These are phyloP conservation scores for Callipepla californica DNA, from an alignment of 2,113 vertebrate genomes.

Conservation along the genomic window DNA sequence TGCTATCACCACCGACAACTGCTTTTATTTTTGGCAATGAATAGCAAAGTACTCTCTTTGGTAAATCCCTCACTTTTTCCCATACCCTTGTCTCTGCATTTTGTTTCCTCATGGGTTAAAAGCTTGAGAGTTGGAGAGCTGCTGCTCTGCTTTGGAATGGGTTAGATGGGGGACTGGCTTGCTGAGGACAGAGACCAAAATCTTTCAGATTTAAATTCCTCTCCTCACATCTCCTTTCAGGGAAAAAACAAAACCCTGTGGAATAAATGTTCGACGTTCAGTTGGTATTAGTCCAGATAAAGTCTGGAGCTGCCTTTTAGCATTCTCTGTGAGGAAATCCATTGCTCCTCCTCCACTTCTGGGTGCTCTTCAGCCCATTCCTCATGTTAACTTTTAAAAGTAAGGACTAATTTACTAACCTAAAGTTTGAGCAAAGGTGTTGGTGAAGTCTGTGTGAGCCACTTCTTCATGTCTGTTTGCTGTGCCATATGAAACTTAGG, in stretches of 20 bases:
- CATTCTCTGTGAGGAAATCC: not conserved
- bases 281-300: accelerated
- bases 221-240: not conserved
- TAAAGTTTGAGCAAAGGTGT: not conserved
- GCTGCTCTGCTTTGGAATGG: not conserved
- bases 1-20: not conserved
- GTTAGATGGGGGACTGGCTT: not conserved
- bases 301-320: not conserved
- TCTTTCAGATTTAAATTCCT: not conserved
- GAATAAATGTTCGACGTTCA: not conserved
- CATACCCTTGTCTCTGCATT: not conserved
- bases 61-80: not conserved
- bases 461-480: not conserved
- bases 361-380: not conserved
- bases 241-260: not conserved
- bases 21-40: not conserved
- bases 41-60: not conserved
- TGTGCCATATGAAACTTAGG: not conserved
- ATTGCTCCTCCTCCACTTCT: accelerated
- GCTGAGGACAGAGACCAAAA: not conserved
- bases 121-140: not conserved
- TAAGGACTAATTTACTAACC: not conserved
- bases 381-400: accelerated
- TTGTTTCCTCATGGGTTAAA: not conserved
- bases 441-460: not conserved